phyloP scores from a whole-genome alignment of 2,888 invertebrate species.

The Andrena haemorrhoa region DNA sequence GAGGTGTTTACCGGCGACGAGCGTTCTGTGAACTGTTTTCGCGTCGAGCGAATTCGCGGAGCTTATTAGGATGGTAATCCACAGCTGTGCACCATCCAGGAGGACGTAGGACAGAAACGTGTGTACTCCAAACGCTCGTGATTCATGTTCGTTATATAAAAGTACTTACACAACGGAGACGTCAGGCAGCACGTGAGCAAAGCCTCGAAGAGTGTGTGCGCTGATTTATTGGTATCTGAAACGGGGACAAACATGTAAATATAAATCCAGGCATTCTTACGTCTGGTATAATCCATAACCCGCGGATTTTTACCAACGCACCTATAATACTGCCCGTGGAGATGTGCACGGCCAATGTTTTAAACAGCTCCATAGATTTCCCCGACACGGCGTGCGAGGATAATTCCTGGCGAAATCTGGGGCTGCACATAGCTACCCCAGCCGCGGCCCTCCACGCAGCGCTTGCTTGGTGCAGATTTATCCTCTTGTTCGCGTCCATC shows the following conservation, averaged over 20 bases:
- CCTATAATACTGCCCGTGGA: constrained; percentile 79
- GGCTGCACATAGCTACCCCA: constrained; percentile 86
- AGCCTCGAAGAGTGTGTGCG: constrained; percentile 81
- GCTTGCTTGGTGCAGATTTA: constrained; percentile 79
- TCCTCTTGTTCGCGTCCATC: constrained; percentile 4
- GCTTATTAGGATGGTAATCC: constrained; percentile 75
- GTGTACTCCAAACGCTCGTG: constrained; percentile 38
- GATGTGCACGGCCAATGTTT: constrained; percentile 76
- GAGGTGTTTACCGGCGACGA: constrained; percentile 47
- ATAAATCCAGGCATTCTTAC: constrained; percentile 14
- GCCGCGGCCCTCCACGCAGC: constrained; percentile 82
- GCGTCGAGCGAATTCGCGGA: constrained; percentile 65
- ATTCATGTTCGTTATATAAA: constrained; percentile 66
- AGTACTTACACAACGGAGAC: constrained; percentile 80
- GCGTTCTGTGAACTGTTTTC: constrained; percentile 73
- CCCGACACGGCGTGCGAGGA: constrained; percentile 82
- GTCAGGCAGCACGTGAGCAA: constrained; percentile 82
- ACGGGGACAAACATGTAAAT: constrained; percentile 25
- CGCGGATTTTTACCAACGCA: constrained; percentile 45
- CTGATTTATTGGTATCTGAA: constrained; percentile 81
- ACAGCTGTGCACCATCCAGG: constrained; percentile 73
- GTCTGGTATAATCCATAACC: background rate
- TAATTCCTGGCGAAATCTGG: constrained; percentile 86
- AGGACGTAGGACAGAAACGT: constrained; percentile 31
- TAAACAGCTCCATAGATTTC: constrained; percentile 75